A percentile compares a stretch with the other conserved stretches of the same genome.
Conservation (phyloP, 2,797 vertebrate species). For the Loris lydekkerianus region DNA sequence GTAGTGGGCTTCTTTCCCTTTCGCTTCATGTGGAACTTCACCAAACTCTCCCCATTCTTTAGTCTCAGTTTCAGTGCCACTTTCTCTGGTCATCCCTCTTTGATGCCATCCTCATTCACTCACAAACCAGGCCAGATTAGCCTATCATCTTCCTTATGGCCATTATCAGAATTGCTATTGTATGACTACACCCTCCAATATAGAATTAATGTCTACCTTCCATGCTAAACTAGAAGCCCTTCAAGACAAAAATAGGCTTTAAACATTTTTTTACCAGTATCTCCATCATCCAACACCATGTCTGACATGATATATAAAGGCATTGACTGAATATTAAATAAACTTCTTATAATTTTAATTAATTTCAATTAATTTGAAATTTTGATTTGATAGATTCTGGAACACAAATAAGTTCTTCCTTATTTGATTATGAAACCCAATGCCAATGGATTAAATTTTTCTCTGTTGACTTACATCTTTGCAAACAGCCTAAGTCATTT, state of each 20-base stretch:
- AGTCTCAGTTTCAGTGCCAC: neutral
- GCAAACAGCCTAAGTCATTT: conserved; percentile 50
- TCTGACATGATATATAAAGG: neutral
- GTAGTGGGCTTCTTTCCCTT: neutral
- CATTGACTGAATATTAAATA: neutral
- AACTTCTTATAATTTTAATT: neutral
- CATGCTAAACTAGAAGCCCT: neutral
- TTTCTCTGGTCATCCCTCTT: neutral
- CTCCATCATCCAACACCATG: neutral
- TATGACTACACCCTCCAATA: neutral
- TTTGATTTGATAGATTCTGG: conserved; percentile 56
- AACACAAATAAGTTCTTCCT: neutral
- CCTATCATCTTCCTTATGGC: neutral
- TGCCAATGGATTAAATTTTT: conserved; percentile 58
- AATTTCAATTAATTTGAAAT: conserved; percentile 47
- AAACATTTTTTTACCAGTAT: neutral
- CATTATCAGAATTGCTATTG: neutral
- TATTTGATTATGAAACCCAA: conserved; percentile 57
- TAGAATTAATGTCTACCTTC: neutral
- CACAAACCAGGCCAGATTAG: neutral
- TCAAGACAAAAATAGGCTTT: neutral
- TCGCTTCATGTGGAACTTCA: neutral
- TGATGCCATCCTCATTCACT: neutral
- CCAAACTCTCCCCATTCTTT: neutral
- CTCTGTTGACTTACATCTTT: conserved; percentile 69